Conservation (phyloP, 2,113 vertebrate genomes). For the Rhizomys pruinosus region DNA sequence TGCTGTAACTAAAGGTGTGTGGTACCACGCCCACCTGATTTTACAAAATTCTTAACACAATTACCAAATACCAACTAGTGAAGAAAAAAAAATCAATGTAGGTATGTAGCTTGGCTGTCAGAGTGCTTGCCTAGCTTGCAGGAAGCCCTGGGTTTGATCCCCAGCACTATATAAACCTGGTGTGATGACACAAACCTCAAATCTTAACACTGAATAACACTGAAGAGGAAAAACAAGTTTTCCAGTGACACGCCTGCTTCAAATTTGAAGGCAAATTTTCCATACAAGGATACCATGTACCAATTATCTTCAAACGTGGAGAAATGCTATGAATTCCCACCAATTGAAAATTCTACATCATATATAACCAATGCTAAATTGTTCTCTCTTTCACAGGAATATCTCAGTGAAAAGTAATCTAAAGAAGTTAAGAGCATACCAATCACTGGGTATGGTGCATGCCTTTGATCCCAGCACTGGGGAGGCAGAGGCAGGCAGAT, state of each 20-base stretch:
- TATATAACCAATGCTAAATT: too few relatives aligned
- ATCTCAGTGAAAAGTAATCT: constrained; percentile 14
- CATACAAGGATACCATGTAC: background rate
- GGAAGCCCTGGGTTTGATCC: background rate
- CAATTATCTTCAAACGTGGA: background rate
- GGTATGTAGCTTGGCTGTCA: background rate
- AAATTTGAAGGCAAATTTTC: background rate
- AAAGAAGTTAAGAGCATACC: background rate
- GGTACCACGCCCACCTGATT: too few relatives aligned
- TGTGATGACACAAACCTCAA: background rate
- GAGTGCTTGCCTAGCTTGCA: background rate
- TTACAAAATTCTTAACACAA: background rate
- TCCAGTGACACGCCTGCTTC: background rate
- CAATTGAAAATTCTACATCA: background rate
- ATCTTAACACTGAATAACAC: background rate
- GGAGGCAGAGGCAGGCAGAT: too few relatives aligned
- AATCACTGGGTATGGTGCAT: too few relatives aligned
- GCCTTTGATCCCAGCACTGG: too few relatives aligned
- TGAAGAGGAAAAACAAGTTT: background rate
- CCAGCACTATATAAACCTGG: background rate
- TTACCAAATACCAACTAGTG: background rate
- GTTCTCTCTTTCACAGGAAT: background rate
- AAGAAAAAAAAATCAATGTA: background rate
- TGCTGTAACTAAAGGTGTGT: too few relatives aligned
- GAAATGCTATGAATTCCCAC: background rate